Base-by-base conservation (phyloP, 2,888 invertebrate species). In the Tinea trinotella region DNA sequence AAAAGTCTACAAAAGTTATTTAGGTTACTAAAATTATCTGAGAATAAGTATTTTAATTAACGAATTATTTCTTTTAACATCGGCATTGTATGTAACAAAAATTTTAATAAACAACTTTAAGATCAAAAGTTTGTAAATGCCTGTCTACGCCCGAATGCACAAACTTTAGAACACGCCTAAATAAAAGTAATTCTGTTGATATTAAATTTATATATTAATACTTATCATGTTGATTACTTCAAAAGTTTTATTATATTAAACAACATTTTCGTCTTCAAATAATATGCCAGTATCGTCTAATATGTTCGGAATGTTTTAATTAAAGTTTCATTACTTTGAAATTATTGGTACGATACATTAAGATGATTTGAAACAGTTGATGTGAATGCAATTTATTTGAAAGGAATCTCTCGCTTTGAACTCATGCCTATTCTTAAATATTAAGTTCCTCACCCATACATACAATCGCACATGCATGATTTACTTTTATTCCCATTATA, bases 51-150 rank as follows among this genome's bases (percentile, higher is more conserved):
- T 36, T 9, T 17, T 46, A 46, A 46, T 46, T 46, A 46, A 46
- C 17, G 19, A 46, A 46, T 46, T 17, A 17, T 46, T 46, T 17
- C 19, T n/a, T 4, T 17, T 24, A 24, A 20, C 17, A 24, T 50
- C 2, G n/a, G 24, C 24, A 24, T 50, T 24, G 50, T 50, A 50
- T n/a, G 17, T 46, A 15, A 19, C 50, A 50, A 50, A 50, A 50
- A 50, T 24, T 50, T 50, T 50, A 50, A 50, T 50, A 50, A 50
- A 12, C 50, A 50, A 50, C n/a, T 50, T 50, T 50, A 50, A 50
- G 50, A 7, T 7, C 6, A 5, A 13, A 50, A 50, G 12, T 50
- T 24, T 10, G 24, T 50, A 50, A 50, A 24, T 50, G 24, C n/a
- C 12, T 13, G 13, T n/a, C 7, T 15, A 36, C 48, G 48, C 19